Evolutionary conservation across 2,797 vertebrate genomes (phyloP).

Genomic region (Jordanella pulchra): DNA sequence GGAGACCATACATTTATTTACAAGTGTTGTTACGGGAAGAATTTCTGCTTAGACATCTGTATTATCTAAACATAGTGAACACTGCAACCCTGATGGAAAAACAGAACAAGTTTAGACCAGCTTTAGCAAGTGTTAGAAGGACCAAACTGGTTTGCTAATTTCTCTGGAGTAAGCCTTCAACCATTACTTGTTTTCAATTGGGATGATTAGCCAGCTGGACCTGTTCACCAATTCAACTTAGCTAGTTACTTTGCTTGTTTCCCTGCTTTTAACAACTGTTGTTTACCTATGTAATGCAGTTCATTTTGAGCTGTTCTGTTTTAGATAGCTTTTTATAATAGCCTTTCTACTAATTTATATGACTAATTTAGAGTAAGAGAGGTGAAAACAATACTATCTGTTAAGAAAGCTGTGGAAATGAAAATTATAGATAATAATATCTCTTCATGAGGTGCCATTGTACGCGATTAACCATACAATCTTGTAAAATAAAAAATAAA

Average conservation of each 20-base stretch:
- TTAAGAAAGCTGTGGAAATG: no score
- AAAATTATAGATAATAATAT: no score
- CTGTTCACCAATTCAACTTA: background rate
- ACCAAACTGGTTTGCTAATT: conserved; percentile 2
- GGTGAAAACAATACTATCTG: no score
- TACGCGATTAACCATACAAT: no score
- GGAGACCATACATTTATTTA: conserved; percentile 6
- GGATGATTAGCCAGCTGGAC: background rate
- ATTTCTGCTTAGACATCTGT: background rate
- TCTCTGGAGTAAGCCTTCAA: background rate
- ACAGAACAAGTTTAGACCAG: conserved; percentile 6
- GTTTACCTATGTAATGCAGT: background rate
- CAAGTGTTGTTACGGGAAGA: background rate
- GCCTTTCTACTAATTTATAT: no score
- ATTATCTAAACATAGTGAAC: background rate
- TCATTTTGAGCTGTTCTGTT: no score
- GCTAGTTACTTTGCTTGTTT: background rate
- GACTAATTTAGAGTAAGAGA: no score
- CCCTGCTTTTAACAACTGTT: background rate
- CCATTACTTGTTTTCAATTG: background rate
- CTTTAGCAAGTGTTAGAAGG: conserved; percentile 3
- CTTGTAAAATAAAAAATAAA: background rate
- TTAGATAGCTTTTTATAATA: no score
- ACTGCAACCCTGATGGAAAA: background rate
- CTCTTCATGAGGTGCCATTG: no score